Conservation (phyloP, 2,888 invertebrate species). For the Pomacea canaliculata region DNA sequence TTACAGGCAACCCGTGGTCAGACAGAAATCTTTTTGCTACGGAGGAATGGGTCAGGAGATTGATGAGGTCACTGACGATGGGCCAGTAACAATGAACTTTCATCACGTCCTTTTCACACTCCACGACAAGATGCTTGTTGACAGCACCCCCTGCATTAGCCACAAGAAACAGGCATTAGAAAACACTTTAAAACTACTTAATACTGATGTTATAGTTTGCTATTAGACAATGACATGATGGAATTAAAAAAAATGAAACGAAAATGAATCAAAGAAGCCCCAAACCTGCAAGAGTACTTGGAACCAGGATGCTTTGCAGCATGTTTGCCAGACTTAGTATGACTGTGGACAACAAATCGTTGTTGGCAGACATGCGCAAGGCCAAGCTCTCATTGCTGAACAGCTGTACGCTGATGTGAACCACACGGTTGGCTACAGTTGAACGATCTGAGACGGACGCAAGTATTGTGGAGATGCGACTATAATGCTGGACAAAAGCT, state of each 20-base stretch:
- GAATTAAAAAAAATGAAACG: no score
- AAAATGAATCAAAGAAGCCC: no score
- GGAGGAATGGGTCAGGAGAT: slow-evolving; percentile 91
- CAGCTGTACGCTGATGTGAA: slow-evolving; percentile 95
- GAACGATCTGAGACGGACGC: slow-evolving; percentile 54
- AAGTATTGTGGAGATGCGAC: slow-evolving; percentile 91
- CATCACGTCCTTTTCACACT: slow-evolving; percentile 92
- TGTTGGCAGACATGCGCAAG: slow-evolving; percentile 88
- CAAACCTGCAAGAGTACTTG: slow-evolving; percentile 85
- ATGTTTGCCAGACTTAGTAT: slow-evolving; percentile 89
- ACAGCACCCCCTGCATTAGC: slow-evolving; percentile 12
- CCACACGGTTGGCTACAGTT: slow-evolving; percentile 90
- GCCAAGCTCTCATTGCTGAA: slow-evolving; percentile 95
- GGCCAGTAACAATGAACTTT: slow-evolving; percentile 99
- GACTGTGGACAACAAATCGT: slow-evolving; percentile 92
- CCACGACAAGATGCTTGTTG: slow-evolving; percentile 91
- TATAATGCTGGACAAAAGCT: slow-evolving; percentile 96
- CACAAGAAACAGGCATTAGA: no score
- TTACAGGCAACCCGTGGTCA: slow-evolving; percentile 85
- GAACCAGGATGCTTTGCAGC: slow-evolving; percentile 92
- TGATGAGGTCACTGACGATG: slow-evolving; percentile 94
- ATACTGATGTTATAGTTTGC: no score
- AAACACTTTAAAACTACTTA: no score
- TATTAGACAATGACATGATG: no score
- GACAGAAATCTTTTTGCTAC: slow-evolving; percentile 91